Evolutionary conservation across 2,888 invertebrate species (phyloP).

Genomic region (Hyppa rectilinea): DNA sequence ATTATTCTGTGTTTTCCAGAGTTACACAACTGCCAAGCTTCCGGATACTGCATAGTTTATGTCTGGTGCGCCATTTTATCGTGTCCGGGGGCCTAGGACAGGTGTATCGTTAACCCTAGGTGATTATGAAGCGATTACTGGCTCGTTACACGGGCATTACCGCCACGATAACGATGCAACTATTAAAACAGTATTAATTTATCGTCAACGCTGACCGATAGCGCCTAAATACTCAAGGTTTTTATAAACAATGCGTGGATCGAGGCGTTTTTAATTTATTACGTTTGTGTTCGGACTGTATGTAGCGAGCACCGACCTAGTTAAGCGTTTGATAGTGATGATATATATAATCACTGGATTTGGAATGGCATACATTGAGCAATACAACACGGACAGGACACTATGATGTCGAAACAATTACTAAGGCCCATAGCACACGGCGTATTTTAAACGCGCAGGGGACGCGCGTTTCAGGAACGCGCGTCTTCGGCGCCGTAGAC

Average conservation of each 20-base stretch:
- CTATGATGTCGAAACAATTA: conserved; percentile 7
- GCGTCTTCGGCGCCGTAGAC: too few species aligned
- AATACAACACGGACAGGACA: conserved; percentile 7
- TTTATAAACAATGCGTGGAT: conserved; percentile 49
- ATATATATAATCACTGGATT: conserved; percentile 39
- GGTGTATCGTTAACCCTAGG: conserved; percentile 73
- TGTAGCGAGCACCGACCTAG: conserved; percentile 36
- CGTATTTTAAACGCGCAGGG: too few species aligned
- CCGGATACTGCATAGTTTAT: neutral
- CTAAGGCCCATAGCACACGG: too few species aligned
- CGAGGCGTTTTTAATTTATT: conserved; percentile 28
- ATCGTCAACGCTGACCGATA: conserved; percentile 73
- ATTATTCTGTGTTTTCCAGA: neutral
- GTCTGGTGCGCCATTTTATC: conserved; percentile 65
- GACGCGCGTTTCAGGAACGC: too few species aligned
- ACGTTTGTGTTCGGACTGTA: conserved; percentile 13
- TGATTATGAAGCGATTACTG: conserved; percentile 81
- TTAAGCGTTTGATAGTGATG: conserved; percentile 39
- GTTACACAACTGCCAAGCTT: neutral
- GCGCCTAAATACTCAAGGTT: conserved; percentile 57
- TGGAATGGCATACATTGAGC: conserved; percentile 21
- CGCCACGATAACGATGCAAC: conserved; percentile 67
- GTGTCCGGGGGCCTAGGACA: conserved; percentile 52
- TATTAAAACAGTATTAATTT: conserved; percentile 81
- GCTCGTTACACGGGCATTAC: conserved; percentile 80